phyloP scores from a whole-genome alignment of 2,113 vertebrate species.

The Balaenoptera acutorostrata region DNA sequence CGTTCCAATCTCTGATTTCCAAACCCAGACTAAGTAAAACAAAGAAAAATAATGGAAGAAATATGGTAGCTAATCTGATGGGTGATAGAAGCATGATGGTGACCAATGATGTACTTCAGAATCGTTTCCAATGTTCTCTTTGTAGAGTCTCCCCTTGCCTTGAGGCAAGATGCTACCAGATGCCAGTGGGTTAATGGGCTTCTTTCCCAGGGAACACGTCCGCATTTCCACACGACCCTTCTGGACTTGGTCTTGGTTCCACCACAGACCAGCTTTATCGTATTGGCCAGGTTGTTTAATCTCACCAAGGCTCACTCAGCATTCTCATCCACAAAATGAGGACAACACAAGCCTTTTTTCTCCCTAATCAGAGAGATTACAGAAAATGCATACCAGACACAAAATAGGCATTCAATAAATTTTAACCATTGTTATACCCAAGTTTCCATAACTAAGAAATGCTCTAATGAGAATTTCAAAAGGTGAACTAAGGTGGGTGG shows the following conservation, averaged over 20 bases:
- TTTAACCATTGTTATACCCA: not conserved
- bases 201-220: not conserved
- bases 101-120: not conserved
- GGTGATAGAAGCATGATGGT: not conserved
- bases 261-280: not conserved
- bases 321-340: not conserved
- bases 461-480: not conserved
- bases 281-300: not conserved
- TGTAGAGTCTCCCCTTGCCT: not conserved
- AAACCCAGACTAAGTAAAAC: not conserved
- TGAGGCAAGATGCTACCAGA: not conserved
- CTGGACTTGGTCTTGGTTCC: not conserved
- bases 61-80: not conserved
- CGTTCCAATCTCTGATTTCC: not conserved
- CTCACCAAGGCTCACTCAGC: not conserved
- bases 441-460: not conserved
- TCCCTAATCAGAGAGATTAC: not conserved
- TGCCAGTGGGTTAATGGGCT: not conserved
- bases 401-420: not conserved
- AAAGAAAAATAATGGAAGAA: not conserved
- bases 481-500: not conserved
- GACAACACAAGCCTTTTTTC: not conserved
- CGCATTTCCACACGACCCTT: not conserved
- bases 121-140: rapidly evolving
- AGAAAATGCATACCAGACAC: not conserved